phyloP scores from a whole-genome alignment of 2,888 invertebrate genomes.

The Phrixothrix hirtus region DNA sequence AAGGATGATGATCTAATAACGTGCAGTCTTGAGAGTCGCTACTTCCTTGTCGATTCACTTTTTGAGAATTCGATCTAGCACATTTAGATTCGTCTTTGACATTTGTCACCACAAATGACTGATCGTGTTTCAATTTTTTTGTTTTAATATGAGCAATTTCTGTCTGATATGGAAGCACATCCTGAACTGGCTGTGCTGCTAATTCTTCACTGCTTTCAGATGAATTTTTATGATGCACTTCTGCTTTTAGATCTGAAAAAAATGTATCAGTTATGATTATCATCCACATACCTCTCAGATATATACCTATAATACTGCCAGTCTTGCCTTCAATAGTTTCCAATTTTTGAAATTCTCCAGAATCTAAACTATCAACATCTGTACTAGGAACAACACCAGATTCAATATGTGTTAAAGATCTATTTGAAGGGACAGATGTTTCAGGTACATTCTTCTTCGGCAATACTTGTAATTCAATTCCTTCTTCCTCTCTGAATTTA shows the following conservation, averaged over 20 bases:
- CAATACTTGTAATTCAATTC: slow-evolving; percentile 81
- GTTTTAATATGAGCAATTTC: slow-evolving; percentile 27
- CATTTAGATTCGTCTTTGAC: slow-evolving; percentile 53
- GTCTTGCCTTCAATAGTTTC: slow-evolving; percentile 43
- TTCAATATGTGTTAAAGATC: slow-evolving; percentile 44
- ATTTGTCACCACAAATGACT: slow-evolving; percentile 50
- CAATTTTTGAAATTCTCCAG: slow-evolving; percentile 50
- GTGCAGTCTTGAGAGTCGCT: slow-evolving; percentile 60
- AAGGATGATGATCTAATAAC: slow-evolving; percentile 57
- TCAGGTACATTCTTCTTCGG: slow-evolving; percentile 48
- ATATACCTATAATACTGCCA: slow-evolving; percentile 50
- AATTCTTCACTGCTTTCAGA: slow-evolving; percentile 84
- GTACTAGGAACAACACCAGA: slow-evolving; percentile 43
- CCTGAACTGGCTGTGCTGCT: slow-evolving; percentile 59
- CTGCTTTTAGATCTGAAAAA: slow-evolving; percentile 81
- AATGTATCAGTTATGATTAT: too few relatives aligned
- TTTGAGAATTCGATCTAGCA: slow-evolving; percentile 59
- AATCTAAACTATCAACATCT: slow-evolving; percentile 55
- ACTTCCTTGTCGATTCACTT: slow-evolving; percentile 60
- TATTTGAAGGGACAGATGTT: slow-evolving; percentile 60
- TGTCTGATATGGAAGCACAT: slow-evolving; percentile 46
- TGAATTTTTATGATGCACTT: slow-evolving; percentile 90
- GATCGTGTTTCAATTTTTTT: slow-evolving; percentile 14
- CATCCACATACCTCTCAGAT: background rate
- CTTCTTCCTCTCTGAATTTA: slow-evolving; percentile 69